Conservation (phyloP, 2,113 vertebrate genomes). For the Zapornia atra region DNA sequence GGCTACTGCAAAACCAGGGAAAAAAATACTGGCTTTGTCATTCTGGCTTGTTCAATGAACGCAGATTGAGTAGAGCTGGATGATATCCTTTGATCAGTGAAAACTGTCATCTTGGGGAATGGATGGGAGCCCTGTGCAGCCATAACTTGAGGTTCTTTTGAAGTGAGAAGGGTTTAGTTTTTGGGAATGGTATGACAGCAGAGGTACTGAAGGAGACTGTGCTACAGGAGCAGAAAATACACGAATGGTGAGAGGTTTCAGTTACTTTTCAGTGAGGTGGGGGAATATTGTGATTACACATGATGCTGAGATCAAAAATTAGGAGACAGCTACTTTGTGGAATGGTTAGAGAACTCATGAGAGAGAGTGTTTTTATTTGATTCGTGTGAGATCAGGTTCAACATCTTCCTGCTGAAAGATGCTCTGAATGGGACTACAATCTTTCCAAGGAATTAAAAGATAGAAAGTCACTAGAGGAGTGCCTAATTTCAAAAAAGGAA, state of each 20-base stretch:
- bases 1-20: neutral
- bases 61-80: neutral
- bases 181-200: neutral
- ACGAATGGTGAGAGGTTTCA: neutral
- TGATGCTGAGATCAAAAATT: neutral
- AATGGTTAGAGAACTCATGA: neutral
- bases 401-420: neutral
- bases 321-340: neutral
- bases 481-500: neutral
- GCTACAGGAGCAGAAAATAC: neutral
- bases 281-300: neutral
- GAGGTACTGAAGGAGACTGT: neutral
- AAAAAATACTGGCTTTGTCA: neutral
- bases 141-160: neutral
- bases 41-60: neutral
- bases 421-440: neutral
- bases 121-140: neutral
- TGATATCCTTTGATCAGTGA: neutral
- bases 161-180: neutral
- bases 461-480: neutral
- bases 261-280: neutral
- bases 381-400: neutral
- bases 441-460: neutral
- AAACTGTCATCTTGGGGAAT: neutral
- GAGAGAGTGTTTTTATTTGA: neutral